Base-by-base conservation (phyloP, 2,113 vertebrate species). In the Epinephelus fuscoguttatus region DNA sequence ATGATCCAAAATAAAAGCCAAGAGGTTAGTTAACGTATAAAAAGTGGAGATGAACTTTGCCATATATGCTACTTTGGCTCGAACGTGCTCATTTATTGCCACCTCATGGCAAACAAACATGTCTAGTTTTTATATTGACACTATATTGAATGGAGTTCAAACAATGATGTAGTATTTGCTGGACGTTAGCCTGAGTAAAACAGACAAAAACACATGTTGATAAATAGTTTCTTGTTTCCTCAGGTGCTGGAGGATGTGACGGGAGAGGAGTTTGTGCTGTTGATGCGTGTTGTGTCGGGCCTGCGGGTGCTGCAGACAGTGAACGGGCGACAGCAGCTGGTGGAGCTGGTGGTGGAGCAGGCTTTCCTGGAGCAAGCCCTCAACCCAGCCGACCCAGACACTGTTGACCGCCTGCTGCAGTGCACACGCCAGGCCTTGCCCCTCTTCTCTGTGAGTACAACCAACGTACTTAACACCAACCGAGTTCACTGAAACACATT, bases 181-280 rank as follows among this genome's bases (percentile, higher is more conserved):
- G 3, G 9, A 42, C 23, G 13, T 78, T 25, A 3, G 21, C 23
- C 4, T 52, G 40, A 45, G 21, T 11, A 12, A 50, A 56, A 72
- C 4, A 13, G 19, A 61, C 1, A 25, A 53, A 4, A 59, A 56
- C 23, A n/a, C 7, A 4, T 23, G 56, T 21, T 78, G 6, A 42
- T 66, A 6, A 73, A 52, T 4, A 1, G 4, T 25, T 19, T 53
- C 6, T 17, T 49, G 15, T 64, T 45, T 80, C 0, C 71, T 75
- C 70, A 99, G 98, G 98, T 99, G n/a, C 89, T 99, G 88, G 98
- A 99, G 93, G 98, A 99, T 45, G 98, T 99, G 85, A 99, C 98
- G 0, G 98, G 98, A 14, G 98, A 99, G 86, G 98, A 99, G 92
- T 99, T 99, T 95, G 98, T 99, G 55, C 95, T 99, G n/a, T 96